Evolutionary conservation across 2,888 invertebrate species (phyloP).

Genomic region (Drosophila neotestacea): DNA sequence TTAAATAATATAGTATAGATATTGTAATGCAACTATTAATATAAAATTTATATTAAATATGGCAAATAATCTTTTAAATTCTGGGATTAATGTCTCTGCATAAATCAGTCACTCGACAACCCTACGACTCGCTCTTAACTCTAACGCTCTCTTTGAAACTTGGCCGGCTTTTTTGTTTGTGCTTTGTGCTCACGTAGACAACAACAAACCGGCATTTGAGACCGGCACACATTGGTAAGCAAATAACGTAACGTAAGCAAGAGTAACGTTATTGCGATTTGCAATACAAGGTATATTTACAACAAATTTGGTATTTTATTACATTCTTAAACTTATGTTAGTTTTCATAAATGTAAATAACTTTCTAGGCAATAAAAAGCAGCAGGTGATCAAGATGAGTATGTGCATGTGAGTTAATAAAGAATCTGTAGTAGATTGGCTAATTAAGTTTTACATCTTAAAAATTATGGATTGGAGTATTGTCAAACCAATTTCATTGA

Average conservation of each 20-base stretch:
- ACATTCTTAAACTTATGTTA: background rate
- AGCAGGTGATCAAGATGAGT: conserved; percentile 13
- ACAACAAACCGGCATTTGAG: conserved; percentile 60
- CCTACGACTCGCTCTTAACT: conserved; percentile 54
- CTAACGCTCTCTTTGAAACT: conserved; percentile 15
- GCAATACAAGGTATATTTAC: background rate
- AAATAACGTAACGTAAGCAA: conserved; percentile 43
- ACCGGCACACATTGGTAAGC: conserved; percentile 36
- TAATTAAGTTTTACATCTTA: conserved; percentile 33
- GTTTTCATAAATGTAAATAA: background rate
- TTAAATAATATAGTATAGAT: background rate
- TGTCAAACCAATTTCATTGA: conserved; percentile 31
- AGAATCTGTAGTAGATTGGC: background rate
- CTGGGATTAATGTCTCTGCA: no score
- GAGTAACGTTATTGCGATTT: conserved; percentile 2
- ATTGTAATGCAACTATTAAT: background rate
- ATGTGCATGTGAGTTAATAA: background rate
- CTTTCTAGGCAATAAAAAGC: conserved; percentile 1
- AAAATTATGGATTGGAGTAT: conserved; percentile 25
- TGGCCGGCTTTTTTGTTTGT: conserved; percentile 57
- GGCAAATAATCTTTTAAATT: background rate
- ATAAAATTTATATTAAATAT: background rate
- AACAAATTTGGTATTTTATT: background rate
- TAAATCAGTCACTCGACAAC: conserved; percentile 53
- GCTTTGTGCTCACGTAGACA: conserved; percentile 24